phyloP scores from a whole-genome alignment of 1,140 invertebrate genomes.

The Brachionus angularis region DNA sequence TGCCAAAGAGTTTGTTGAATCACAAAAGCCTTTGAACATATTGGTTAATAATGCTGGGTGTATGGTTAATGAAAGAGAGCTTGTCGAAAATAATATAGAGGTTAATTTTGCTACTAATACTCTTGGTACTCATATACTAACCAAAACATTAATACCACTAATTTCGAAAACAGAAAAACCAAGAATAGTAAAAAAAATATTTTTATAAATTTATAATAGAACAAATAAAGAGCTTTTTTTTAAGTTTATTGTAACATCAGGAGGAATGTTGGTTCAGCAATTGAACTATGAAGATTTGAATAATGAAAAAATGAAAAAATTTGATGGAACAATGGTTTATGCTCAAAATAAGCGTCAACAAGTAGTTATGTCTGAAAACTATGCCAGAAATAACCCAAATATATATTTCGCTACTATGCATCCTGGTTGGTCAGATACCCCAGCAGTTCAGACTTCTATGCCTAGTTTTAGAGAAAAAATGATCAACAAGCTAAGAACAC shows the following conservation, averaged over 20 bases:
- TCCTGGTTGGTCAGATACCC: conserved; percentile 62
- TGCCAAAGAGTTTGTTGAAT: conserved; percentile 54
- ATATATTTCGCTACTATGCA: conserved; percentile 61
- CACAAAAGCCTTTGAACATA: conserved; percentile 51
- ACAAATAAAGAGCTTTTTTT: background rate
- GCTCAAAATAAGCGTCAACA: conserved; percentile 63
- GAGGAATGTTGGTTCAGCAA: conserved; percentile 61
- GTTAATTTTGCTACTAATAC: conserved; percentile 62
- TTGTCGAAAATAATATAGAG: conserved; percentile 59
- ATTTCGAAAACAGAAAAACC: conserved; percentile 51
- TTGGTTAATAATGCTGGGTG: conserved; percentile 62
- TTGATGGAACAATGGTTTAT: conserved; percentile 61
- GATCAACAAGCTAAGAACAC: conserved; percentile 57
- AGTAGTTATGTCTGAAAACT: conserved; percentile 58
- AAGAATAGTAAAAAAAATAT: conserved; percentile 54
- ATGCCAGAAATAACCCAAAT: conserved; percentile 56
- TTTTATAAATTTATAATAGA: background rate
- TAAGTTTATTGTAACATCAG: conserved; percentile 60
- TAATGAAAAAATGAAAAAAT: conserved; percentile 56
- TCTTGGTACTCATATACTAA: conserved; percentile 58
- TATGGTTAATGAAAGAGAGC: conserved; percentile 56
- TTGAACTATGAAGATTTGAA: conserved; percentile 59
- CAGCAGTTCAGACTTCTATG: conserved; percentile 58
- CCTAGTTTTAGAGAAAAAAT: conserved; percentile 60
- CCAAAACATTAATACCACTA: conserved; percentile 54